Base-by-base conservation (phyloP, 2,113 vertebrate species). In the Electrona antarctica region DNA sequence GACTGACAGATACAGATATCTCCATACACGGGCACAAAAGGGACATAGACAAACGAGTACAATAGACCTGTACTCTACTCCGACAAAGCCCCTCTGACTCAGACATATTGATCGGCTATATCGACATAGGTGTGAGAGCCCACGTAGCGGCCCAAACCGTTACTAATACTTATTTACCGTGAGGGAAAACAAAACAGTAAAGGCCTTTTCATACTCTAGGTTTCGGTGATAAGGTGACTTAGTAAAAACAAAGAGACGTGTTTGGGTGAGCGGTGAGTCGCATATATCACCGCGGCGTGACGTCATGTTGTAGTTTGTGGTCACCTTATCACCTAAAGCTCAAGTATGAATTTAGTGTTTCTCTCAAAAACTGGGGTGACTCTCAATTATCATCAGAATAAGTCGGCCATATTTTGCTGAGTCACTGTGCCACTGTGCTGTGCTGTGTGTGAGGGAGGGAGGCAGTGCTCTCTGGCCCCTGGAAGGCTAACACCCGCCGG, bases 351-450 rank as follows among this genome's bases (percentile, higher is more conserved):
- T 21, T 1, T 21, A 21, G 21, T 21, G 21, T 21, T 21, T 21
- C 21, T 21, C 21, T 21, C 21, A 21, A 21, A 21, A 21, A 21
- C 21, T 2, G 21, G 21, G 21, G 21, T 21, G 21, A 21, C 21
- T 21, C 21, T 21, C 21, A 21, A 21, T 21, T 21, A 21, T n/a
- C 7, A 7, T 12, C 48, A 11, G 58, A 65, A 21, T 21, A 21
- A 15, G 48, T 28, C 64, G 7, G 60, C 58, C 7, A 47, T 64
- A 7, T 33, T 21, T 21, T 81, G 87, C 88, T 83, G 82, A 91
- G 82, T 88, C 84, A 89, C 85, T 64, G 58, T 21, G 41, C 48
- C 21, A 21, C 21, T 2, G 21, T 21, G 21, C 21, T 2, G 21
- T 21, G 21, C 63, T 15, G 7, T 29, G 56, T 50, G 67, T 21